Conservation (phyloP, 2,888 invertebrate species). For the Mimas tiliae region DNA sequence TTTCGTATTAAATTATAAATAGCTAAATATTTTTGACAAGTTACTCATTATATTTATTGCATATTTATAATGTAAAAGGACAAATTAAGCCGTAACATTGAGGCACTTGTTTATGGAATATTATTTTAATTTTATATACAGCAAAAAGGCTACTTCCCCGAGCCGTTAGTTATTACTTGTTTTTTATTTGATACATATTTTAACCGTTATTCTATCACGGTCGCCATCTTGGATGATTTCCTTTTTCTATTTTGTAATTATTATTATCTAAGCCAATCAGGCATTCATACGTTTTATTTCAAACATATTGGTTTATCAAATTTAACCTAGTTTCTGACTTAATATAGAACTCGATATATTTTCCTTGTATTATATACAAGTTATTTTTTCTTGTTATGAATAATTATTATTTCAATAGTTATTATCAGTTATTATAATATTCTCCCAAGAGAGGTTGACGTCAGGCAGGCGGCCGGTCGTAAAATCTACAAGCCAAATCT, state of each 20-base stretch:
- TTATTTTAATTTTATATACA: too few species aligned
- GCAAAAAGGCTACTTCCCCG: not conserved
- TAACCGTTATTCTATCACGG: not conserved
- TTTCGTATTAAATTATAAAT: not conserved
- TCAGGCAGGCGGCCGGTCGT: too few species aligned
- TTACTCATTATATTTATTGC: too few species aligned
- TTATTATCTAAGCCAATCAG: not conserved
- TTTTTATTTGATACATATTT: not conserved
- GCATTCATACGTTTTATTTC: not conserved
- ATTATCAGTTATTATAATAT: too few species aligned
- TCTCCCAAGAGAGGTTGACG: too few species aligned
- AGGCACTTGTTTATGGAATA: too few species aligned
- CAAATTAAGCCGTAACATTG: too few species aligned
- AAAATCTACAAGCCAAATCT: too few species aligned
- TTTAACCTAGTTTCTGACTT: not conserved
- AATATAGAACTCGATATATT: not conserved
- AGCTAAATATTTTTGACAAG: too few species aligned
- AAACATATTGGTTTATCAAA: not conserved
- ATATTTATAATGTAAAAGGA: too few species aligned
- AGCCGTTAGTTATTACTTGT: not conserved
- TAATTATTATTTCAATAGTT: too few species aligned
- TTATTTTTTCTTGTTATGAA: not conserved
- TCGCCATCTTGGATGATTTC: not conserved
- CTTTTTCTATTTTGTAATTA: conserved; percentile 6
- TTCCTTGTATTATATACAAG: conserved; percentile 1